Evolutionary conservation across 2,888 invertebrate genomes (phyloP).

Genomic region (Melinaea marsaeus): DNA sequence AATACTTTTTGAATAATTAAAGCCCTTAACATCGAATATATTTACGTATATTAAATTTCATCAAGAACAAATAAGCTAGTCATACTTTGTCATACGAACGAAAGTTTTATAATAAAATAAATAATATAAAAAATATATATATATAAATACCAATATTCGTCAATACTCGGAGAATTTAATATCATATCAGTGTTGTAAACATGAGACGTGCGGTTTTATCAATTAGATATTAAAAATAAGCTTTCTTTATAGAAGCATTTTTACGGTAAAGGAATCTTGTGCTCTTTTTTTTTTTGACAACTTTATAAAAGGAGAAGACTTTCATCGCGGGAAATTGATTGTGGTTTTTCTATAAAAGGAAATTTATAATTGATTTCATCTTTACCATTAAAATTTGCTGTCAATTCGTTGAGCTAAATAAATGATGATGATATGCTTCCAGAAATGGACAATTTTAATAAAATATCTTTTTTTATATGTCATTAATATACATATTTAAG

Average conservation of each 20-base stretch:
- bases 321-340: constrained; percentile 59
- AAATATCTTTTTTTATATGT: constrained; percentile 2
- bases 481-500: neutral
- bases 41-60: no score
- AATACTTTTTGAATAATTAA: constrained; percentile 7
- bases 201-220: constrained; percentile 12
- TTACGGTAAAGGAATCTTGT: constrained; percentile 47
- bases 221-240: constrained; percentile 38
- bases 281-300: constrained; percentile 56
- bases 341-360: constrained; percentile 51
- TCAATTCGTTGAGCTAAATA: constrained; percentile 37
- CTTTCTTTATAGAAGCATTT: constrained; percentile 43
- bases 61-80: no score
- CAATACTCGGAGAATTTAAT: no score
- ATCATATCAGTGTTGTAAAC: neutral
- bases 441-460: constrained; percentile 15
- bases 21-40: neutral
- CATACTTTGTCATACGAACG: no score
- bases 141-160: no score
- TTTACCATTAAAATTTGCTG: constrained; percentile 46
- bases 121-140: no score
- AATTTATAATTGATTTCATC: constrained; percentile 61
- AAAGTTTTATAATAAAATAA: no score
- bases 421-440: constrained; percentile 31
- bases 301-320: constrained; percentile 58